Evolutionary conservation across 2,113 vertebrate genomes (phyloP), one percentile per base, ranked within the genome.

Genomic region (Oriolus oriolus): DNA sequence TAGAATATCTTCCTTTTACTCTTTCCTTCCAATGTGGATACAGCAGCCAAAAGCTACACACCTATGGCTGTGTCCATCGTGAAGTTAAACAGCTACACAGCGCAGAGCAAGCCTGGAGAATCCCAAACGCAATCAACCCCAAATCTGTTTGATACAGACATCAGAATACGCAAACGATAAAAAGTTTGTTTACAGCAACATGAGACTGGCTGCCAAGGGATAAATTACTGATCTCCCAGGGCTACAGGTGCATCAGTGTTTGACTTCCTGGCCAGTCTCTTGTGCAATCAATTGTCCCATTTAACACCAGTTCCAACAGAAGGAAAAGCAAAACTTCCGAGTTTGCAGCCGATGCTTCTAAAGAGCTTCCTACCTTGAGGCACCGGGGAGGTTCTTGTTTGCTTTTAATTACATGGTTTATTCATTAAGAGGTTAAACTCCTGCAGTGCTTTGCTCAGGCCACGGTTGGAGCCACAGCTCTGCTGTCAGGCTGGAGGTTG

Each of bases 401-500:
- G 54, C 27, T 78, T 84, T 41, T 33, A 61, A 64, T 66, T 3
- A 12, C 0, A 11, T 28, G 35, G 27, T 41, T 76, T 21, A 30
- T 30, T 31, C 24, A 16, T 35, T 9, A 85, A 16, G 31, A 76
- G 37, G 30, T n/a, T 11, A 9, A 35, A 4, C 3, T 15, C 39
- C 50, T 39, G 57, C 33, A 20, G 60, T 6, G 11, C 3, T 54
- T 31, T 21, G 9, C 41, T 85, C 56, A 98, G 2, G 91, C 92
- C 86, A 97, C 19, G 6, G 93, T 53, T 6, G 96, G 90, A 57
- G 95, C 27, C 41, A 73, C 53, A 11, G 92, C 65, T 85, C 79
- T 96, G 91, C 93, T 95, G 82, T 98, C 97, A 0, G 98, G 98
- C 68, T 95, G 97, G 23, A 99, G 98, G 94, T 99, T 98, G 96